Percentiles rank a stretch among this genome's conserved stretches.
These are phyloP conservation scores for Drosophila novamexicana DNA, from an alignment of 1,140 invertebrate genomes.

Conservation along the genomic window DNA sequence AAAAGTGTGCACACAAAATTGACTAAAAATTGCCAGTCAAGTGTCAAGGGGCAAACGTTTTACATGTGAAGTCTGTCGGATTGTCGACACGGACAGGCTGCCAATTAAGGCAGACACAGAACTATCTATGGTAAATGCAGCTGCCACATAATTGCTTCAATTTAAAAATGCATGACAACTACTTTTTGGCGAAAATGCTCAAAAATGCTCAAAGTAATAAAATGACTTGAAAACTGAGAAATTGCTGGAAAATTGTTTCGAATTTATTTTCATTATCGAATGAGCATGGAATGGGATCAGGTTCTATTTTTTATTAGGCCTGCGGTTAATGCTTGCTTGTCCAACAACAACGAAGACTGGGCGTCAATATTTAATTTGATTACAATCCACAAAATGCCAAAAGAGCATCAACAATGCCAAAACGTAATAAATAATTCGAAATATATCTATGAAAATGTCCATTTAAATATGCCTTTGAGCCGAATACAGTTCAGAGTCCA, in stretches of 20 bases:
- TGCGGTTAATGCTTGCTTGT: constrained; percentile 61
- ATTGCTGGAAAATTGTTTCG: constrained; percentile 62
- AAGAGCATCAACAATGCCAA: constrained; percentile 72
- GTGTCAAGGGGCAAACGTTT: constrained; percentile 21
- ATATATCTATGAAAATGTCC: constrained; percentile 41
- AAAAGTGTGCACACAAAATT: constrained; percentile 26
- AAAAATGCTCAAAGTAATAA: constrained; percentile 77
- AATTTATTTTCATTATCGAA: constrained; percentile 62
- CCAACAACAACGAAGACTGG: constrained; percentile 6
- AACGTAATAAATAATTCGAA: constrained; percentile 70
- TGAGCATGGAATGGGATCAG: constrained; percentile 10
- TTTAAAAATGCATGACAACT: constrained; percentile 79
- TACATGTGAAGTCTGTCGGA: constrained; percentile 19
- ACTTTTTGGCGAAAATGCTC: constrained; percentile 43
- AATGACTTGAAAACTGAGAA: constrained; percentile 61
- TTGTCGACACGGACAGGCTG: constrained; percentile 18
- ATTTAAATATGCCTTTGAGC: constrained; percentile 43
- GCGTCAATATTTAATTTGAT: constrained; percentile 80
- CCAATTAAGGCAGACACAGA: constrained; percentile 63
- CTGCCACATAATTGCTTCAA: constrained; percentile 66
- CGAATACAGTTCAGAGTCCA: constrained; percentile 28
- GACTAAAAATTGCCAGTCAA: constrained; percentile 31
- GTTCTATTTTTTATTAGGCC: constrained; percentile 64
- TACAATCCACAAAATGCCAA: constrained; percentile 70
- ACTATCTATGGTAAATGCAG: constrained; percentile 44